phyloP scores from a whole-genome alignment of 2,888 invertebrate species.

The Drymonia ruficornis region DNA sequence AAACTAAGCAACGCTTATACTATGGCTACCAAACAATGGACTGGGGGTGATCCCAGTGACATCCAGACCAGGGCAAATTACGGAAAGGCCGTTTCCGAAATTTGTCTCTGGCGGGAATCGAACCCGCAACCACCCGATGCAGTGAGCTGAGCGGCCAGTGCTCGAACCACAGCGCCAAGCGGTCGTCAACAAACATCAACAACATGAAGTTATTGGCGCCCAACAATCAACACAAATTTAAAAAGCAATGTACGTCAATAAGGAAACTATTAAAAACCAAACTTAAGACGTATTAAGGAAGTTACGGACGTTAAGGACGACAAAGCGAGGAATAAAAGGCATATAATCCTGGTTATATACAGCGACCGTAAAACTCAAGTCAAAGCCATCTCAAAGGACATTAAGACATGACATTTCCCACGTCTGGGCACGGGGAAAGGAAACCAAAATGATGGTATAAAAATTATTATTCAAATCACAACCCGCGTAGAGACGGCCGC shows the following conservation, averaged over 20 bases:
- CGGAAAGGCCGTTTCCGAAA: too few relatives aligned
- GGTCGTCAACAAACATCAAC: too few relatives aligned
- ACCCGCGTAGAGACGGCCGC: slow-evolving; percentile 62
- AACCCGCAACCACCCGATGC: too few relatives aligned
- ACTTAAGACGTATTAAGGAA: slow-evolving; percentile 28
- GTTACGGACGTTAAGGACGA: slow-evolving; percentile 23
- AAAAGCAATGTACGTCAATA: slow-evolving; percentile 22
- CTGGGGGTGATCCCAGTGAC: too few relatives aligned
- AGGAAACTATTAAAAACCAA: slow-evolving; percentile 17
- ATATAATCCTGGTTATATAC: slow-evolving; percentile 41
- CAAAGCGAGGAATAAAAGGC: slow-evolving; percentile 29
- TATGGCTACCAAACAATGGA: too few relatives aligned
- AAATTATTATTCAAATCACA: slow-evolving; percentile 84
- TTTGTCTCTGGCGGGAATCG: too few relatives aligned
- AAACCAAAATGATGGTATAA: slow-evolving; percentile 79
- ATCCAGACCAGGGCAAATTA: too few relatives aligned
- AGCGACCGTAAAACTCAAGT: slow-evolving; percentile 46
- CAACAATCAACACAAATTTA: background rate
- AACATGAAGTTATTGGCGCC: background rate
- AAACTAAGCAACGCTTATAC: too few relatives aligned
- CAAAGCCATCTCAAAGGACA: slow-evolving; percentile 64
- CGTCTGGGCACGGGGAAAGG: slow-evolving; percentile 75
- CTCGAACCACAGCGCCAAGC: too few relatives aligned
- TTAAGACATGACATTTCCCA: slow-evolving; percentile 79
- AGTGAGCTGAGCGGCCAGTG: too few relatives aligned